Evolutionary conservation across 2,797 vertebrate species (phyloP), one percentile per base, ranked within the genome.

Genomic region (Champsocephalus esox): DNA sequence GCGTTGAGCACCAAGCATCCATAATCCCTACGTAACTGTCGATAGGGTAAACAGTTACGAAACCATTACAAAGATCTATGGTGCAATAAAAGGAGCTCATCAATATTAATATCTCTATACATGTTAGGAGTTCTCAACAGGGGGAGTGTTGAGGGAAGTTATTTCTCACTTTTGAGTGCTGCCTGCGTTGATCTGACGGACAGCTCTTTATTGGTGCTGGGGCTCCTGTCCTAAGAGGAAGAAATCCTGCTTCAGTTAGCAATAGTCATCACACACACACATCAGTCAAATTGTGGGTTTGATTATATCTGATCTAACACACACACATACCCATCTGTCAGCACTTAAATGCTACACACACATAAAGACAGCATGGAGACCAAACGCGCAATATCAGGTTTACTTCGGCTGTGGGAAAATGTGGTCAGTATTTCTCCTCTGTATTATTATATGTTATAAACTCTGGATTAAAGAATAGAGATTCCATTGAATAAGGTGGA

Each of bases 91-190:
- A 78, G 49, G 46, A 71, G 12, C 67, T 85, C 81, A 90, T 93
- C 55, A 90, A 91, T 90, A 91, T 92, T 90, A 87, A 92, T 85
- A 71, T 61, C 54, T 76, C 64, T 75, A 83, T 91, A 81, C 90
- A 91, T 91, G 85, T 88, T 87, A 78, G 0, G 12, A 48, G 50
- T 82, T 88, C 77, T 85, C 77, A 73, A 50, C 17, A 66, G 68
- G 46, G 65, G 65, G 69, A 5, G 63, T 9, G 28, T 48, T 38
- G 58, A 19, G 34, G 50, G 58, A 46, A 50, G 64, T 46, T 73
- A 66, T 77, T 78, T 88, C 69, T 85, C 75, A 67, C 58, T 64
- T 21, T 38, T 58, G 48, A 71, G 72, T 16, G 64, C 61, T 68
- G 56, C 59, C 32, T 63, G 68, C 17, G 21, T 63, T 4, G 21